A percentile compares a stretch with the other conserved stretches of the same genome.
These are phyloP conservation scores for Schizotus pectinicornis DNA, from an alignment of 2,888 invertebrate genomes.

Conservation along the genomic window DNA sequence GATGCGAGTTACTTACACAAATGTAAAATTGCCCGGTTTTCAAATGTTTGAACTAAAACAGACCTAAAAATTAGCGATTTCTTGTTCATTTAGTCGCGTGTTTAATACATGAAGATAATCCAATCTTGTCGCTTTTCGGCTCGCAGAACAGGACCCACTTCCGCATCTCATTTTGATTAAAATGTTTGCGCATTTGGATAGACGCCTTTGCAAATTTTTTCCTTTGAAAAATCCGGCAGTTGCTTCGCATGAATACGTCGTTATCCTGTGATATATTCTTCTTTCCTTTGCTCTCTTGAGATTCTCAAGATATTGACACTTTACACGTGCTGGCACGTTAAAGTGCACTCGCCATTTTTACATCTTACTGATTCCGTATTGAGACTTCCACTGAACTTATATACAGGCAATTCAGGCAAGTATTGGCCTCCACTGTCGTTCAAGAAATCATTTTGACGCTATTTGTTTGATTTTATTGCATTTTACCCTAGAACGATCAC, in stretches of 20 bases:
- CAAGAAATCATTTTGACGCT: too few relatives aligned
- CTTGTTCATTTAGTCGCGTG: too few relatives aligned
- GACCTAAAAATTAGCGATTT: too few relatives aligned
- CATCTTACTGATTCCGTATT: conserved; percentile 8
- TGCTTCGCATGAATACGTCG: conserved; percentile 28
- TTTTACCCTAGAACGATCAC: too few relatives aligned
- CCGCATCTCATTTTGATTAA: conserved; percentile 22
- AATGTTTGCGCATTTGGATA: conserved; percentile 25
- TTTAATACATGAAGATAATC: neutral
- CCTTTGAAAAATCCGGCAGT: conserved; percentile 15
- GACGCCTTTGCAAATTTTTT: conserved; percentile 7
- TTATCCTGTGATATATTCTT: conserved; percentile 24
- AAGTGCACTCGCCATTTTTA: conserved; percentile 20
- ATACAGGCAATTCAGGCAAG: too few relatives aligned
- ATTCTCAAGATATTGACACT: conserved; percentile 27
- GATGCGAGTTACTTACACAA: too few relatives aligned
- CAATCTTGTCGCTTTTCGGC: neutral
- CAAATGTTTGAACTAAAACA: too few relatives aligned
- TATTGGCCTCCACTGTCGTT: too few relatives aligned
- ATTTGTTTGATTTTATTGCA: too few relatives aligned
- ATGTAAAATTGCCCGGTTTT: too few relatives aligned
- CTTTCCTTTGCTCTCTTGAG: conserved; percentile 15
- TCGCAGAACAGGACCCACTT: neutral
- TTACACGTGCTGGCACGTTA: conserved; percentile 19
- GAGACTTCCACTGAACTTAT: too few relatives aligned